A percentile compares a stretch with the other conserved stretches of the same genome.
These are phyloP conservation scores for Esperia sulphurella DNA, from an alignment of 2,888 invertebrate species.

Conservation along the genomic window DNA sequence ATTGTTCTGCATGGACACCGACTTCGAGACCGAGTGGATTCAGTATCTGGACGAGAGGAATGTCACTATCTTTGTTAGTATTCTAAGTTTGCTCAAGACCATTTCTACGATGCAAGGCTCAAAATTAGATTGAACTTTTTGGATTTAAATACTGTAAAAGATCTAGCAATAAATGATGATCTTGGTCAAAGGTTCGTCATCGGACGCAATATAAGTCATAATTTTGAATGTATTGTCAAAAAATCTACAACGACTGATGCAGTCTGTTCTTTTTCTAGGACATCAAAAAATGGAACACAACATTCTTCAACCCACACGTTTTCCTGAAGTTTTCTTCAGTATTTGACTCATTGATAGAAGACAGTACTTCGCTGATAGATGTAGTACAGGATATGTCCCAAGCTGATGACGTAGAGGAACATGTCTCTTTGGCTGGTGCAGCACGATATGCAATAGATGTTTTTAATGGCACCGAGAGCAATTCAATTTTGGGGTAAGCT, in stretches of 20 bases:
- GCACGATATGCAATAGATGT: constrained; percentile 29
- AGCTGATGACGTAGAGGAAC: constrained; percentile 25
- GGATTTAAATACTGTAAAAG: no score
- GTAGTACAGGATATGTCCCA: constrained; percentile 26
- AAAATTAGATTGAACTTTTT: no score
- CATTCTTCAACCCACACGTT: constrained; percentile 41
- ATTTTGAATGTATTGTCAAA: no score
- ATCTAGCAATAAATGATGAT: no score
- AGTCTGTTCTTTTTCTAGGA: constrained; percentile 30
- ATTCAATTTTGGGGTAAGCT: constrained; percentile 40
- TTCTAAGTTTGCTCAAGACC: no score
- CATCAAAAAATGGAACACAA: constrained; percentile 39
- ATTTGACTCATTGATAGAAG: constrained; percentile 47
- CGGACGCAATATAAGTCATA: no score
- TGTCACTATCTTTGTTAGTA: constrained; percentile 43
- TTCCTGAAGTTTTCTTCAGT: constrained; percentile 57
- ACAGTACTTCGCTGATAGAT: constrained; percentile 36
- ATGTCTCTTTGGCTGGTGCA: constrained; percentile 31
- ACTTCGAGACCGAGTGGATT: constrained; percentile 66
- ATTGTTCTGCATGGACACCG: constrained; percentile 58
- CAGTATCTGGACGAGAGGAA: constrained; percentile 38
- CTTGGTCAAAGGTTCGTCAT: no score
- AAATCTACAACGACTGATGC: no score
- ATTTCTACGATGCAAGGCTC: no score
- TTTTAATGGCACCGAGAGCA: constrained; percentile 36